Percentiles rank a stretch among this genome's conserved stretches.
Evolutionary conservation across 2,888 invertebrate species (phyloP).

Genomic region (Dexiosoma caninum): DNA sequence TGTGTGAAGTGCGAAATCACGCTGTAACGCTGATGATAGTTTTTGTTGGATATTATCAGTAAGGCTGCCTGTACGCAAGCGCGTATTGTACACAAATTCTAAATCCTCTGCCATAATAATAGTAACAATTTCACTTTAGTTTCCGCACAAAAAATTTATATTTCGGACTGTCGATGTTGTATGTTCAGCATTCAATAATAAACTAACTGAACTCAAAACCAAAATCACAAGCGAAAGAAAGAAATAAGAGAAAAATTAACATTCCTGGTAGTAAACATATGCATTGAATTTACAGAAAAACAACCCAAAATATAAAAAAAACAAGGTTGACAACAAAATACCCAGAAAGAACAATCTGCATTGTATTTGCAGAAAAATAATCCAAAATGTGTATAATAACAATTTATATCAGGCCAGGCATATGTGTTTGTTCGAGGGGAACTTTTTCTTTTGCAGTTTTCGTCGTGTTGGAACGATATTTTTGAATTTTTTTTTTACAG

Average conservation of each 20-base stretch:
- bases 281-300: conserved; percentile 20
- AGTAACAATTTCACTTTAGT: conserved; percentile 46
- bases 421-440: background rate
- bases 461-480: conserved; percentile 23
- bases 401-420: background rate
- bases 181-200: conserved; percentile 20
- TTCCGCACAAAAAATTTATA: conserved; percentile 44
- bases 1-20: conserved; percentile 12
- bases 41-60: conserved; percentile 37
- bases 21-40: conserved; percentile 32
- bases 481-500: conserved; percentile 24
- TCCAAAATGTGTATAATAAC: background rate
- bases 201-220: conserved; percentile 10
- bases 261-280: conserved; percentile 13
- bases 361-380: background rate
- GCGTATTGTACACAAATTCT: conserved; percentile 22
- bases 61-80: conserved; percentile 34
- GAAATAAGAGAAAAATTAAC: conserved; percentile 34
- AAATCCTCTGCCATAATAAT: conserved; percentile 41
- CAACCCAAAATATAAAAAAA: background rate
- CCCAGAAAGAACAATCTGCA: background rate
- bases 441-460: conserved; percentile 22
- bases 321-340: background rate
- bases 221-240: conserved; percentile 37
- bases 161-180: conserved; percentile 45